Evolutionary conservation across 2,888 invertebrate species (phyloP), one percentile per base, ranked within the genome.

Genomic region (Orthonevra nobilis): DNA sequence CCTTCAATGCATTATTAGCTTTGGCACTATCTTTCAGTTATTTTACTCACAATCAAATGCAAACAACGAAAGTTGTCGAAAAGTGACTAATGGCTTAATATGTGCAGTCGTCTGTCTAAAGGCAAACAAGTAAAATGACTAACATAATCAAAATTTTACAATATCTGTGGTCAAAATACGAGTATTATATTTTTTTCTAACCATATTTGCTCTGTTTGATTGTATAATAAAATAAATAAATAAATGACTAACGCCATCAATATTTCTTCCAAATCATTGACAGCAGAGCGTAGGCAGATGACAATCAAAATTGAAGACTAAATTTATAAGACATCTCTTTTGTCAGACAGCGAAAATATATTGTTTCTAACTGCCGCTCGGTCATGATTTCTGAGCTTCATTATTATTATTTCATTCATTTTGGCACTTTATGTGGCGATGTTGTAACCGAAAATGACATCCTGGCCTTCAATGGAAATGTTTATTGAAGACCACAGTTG

Each of bases 241-340:
- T 23, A 36, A 54, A 26, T 69, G 69, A 69, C 60, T 44, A 69
- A 69, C 4, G n/a, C 12, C 1, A 36, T 34, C 9, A 17, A 26
- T 17, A 64, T 38, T 52, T 64, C 17, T 52, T 26, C 42, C 10
- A 20, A 56, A 32, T 12, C n/a, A 23, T 15, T 30, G 66, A 46
- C 46, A 40, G 40, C n/a, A 3, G 23, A 44, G 70, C 70, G 60
- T 70, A 36, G 70, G 70, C 19, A 23, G 52, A 48, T 42, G 34
- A 30, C 52, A 52, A 34, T 36, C 44, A 36, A 52, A 52, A 52
- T 50, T 34, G 34, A 58, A 68, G 38, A 32, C 17, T 28, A 14
- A 63, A 64, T 52, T 32, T 42, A 34, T 42, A 42, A 32, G 48
- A 48, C 42, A 52, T 42, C 48, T 23, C 58, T 40, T 17, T 32